Base-by-base conservation (phyloP, 2,888 invertebrate species). In the Xestia sexstrigata region DNA sequence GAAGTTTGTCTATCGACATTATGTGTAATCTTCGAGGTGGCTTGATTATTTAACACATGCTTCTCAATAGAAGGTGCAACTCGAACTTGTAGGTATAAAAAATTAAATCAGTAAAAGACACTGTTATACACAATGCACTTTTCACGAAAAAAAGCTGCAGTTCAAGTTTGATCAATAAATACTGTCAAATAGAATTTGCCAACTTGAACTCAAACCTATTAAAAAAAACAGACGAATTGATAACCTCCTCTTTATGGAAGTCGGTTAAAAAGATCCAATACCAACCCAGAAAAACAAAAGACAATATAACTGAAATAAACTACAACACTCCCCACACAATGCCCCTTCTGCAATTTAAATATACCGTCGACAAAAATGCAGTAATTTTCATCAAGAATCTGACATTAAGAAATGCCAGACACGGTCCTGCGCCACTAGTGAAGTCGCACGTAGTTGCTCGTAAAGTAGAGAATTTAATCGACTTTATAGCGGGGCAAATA, bases 391-490 rank as follows among this genome's bases (percentile, higher is more conserved):
- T 78, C 63, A 69, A 74, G 82, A 74, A 75, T 68, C 70, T 65
- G 45, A 68, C 87, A 72, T 68, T 55, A 70, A 66, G 62, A 74
- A 67, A 85, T 84, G 71, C 70, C 35, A 49, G 62, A 60, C 60
- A 79, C 75, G 62, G 62, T 35, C 62, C 11, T 20, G 35, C 35
- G 70, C 47, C 62, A 86, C 79, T 78, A 85, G 80, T 80, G 62
- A 65, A 79, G 81, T 86, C 91, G 89, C 91, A 88, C 81, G 88
- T 83, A 83, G 77, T 72, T 42, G 81, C 75, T 87, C 90, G 88
- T 92, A 92, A 92, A 92, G 87, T 85, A 76, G 78, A 79, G 88
- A 90, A 91, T 91, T 92, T 91, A 92, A 92, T 92, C 91, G 89
- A 86, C 85, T 90, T 90, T 89, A 91, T 84, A 83, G 89, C 87